Evolutionary conservation across 92 coral and sea anemone species (phyloP).

Genomic region (Epizoanthus scotinus): DNA sequence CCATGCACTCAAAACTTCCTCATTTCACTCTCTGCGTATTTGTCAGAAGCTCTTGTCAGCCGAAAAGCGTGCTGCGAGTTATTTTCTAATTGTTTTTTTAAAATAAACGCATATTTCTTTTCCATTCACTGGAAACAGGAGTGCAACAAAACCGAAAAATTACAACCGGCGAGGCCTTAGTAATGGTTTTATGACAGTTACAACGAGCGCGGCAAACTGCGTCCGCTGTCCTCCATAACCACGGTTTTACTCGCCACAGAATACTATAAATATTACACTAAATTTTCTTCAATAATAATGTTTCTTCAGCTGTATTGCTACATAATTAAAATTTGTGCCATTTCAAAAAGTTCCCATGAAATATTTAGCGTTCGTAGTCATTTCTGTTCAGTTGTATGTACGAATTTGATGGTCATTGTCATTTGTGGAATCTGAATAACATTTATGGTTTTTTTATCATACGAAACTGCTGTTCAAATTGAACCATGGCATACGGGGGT

Average conservation of each 20-base stretch:
- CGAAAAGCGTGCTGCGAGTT: not conserved
- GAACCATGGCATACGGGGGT: not conserved
- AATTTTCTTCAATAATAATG: constrained; percentile 39
- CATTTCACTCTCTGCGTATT: no score
- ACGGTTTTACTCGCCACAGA: constrained; percentile 34
- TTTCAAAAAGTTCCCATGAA: constrained; percentile 87
- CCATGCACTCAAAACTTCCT: not conserved
- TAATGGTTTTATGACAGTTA: constrained; percentile 6
- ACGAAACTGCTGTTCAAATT: not conserved
- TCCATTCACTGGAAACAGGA: not conserved
- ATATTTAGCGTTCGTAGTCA: constrained; percentile 86
- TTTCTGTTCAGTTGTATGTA: constrained; percentile 57
- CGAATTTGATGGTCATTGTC: constrained; percentile 36
- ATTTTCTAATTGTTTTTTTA: not conserved
- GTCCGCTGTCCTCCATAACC: not conserved
- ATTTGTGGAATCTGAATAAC: not conserved
- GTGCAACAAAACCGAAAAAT: not conserved
- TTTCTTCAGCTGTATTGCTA: constrained; percentile 66
- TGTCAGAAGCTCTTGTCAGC: not conserved
- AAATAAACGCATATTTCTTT: constrained; percentile 1
- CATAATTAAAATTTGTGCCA: constrained; percentile 92
- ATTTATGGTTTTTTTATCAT: constrained; percentile 12
- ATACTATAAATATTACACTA: constrained; percentile 40
- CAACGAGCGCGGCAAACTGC: not conserved
- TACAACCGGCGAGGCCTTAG: not conserved